Evolutionary conservation across 2,888 invertebrate genomes (phyloP), one percentile per base, ranked within the genome.

Genomic region (Diachrysia chrysitis): DNA sequence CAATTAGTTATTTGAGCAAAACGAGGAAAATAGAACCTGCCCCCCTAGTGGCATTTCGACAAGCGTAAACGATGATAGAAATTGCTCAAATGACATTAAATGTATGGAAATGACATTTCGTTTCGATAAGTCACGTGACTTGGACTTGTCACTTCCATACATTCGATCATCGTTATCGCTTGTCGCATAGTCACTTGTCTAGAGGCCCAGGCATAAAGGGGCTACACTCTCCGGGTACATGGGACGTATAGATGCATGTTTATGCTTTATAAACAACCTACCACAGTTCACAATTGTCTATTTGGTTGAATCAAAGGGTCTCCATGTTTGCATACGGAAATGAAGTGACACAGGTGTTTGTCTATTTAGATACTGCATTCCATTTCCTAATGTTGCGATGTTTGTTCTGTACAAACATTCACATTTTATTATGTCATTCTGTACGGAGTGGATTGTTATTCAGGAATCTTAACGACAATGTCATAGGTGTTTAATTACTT

Each of bases 271-370:
- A 42, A 42, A n/a, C n/a, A 42, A 42, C n/a, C 21, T 37, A n/a
- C 16, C 42, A 55, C 55, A 54, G 10, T 63, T 48, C 32, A 71
- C 71, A 62, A 63, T 65, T 61, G 57, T 56, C 67, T 73, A 74
- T 78, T 74, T 62, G 62, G 37, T 73, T 35, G 73, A 69, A 83
- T 82, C 72, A 73, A 79, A 79, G 73, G 78, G 70, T 64, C 55
- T 63, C 54, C 58, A 19, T 56, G 71, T 74, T 76, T 63, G 69
- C 64, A 37, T 66, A 76, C 71, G 84, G 81, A 80, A 83, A 82
- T 84, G 79, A 84, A 85, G 86, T 86, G 86, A 90, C 90, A 90
- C 90, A 91, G 87, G 86, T 89, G 90, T 69, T 77, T 62, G 69
- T 69, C 59, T 87, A 76, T 89, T 91, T 89, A 85, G 69, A 79